These are phyloP conservation scores for Myripristis murdjan DNA, from an alignment of 2,797 vertebrate species.

Conservation along the genomic window DNA sequence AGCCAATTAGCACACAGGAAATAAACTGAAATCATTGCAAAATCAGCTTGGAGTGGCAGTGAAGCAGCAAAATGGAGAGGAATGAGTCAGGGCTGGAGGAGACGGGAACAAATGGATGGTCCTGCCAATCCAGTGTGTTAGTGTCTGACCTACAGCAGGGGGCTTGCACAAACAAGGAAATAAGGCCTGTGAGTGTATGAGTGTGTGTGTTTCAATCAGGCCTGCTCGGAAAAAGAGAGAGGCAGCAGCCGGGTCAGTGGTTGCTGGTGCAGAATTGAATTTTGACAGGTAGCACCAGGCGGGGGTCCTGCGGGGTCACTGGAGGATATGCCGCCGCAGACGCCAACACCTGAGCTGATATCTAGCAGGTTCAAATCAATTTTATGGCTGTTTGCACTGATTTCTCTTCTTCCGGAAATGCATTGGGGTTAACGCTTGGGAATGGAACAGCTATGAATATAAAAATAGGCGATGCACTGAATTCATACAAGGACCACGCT, in stretches of 20 bases:
- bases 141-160: conserved; percentile 88
- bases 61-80: conserved; percentile 77
- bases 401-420: conserved; percentile 71
- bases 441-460: conserved; percentile 77
- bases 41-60: conserved; percentile 60
- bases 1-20: conserved; percentile 80
- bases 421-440: conserved; percentile 58
- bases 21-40: conserved; percentile 58
- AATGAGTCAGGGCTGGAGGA: conserved; percentile 66
- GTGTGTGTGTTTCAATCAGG: conserved; percentile 79
- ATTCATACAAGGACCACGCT: conserved; percentile 44
- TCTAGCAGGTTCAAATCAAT: conserved; percentile 76
- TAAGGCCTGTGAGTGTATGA: conserved; percentile 62
- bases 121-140: conserved; percentile 81
- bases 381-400: conserved; percentile 76
- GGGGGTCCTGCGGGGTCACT: conserved; percentile 78
- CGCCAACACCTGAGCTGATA: conserved; percentile 75
- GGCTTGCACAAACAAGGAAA: conserved; percentile 71
- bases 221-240: conserved; percentile 49
- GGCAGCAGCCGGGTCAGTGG: conserved; percentile 68
- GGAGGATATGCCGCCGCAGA: conserved; percentile 68
- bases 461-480: conserved; percentile 51
- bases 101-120: conserved; percentile 84
- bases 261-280: conserved; percentile 74
- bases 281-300: conserved; percentile 79